Evolutionary conservation across 2,888 invertebrate species (phyloP).

Genomic region (Carabus problematicus): DNA sequence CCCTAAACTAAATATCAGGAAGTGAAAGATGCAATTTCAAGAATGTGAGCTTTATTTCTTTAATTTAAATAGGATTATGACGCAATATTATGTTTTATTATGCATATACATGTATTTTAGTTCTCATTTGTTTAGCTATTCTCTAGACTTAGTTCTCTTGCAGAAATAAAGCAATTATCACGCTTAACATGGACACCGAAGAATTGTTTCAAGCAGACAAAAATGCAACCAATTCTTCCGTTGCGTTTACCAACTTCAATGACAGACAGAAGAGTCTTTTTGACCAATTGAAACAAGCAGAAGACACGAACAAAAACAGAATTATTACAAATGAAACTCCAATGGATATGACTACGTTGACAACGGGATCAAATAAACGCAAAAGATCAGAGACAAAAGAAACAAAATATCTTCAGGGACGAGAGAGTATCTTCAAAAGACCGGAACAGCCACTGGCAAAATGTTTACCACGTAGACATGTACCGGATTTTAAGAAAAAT

Average conservation of each 20-base stretch:
- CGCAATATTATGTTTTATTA: no score
- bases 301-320: constrained; percentile 44
- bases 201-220: constrained; percentile 25
- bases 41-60: not conserved
- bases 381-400: constrained; percentile 64
- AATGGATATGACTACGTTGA: constrained; percentile 46
- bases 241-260: constrained; percentile 57
- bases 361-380: constrained; percentile 53
- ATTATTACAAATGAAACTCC: constrained; percentile 43
- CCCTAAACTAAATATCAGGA: not conserved
- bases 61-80: no score
- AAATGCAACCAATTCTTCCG: constrained; percentile 22
- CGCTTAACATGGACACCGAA: constrained; percentile 39
- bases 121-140: no score
- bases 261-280: constrained; percentile 74
- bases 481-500: constrained; percentile 70
- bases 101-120: no score
- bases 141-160: no score
- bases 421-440: constrained; percentile 82
- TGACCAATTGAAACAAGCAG: constrained; percentile 64
- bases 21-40: not conserved
- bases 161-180: not conserved
- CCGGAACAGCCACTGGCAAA: constrained; percentile 70
- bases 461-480: constrained; percentile 62
- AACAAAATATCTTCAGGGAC: constrained; percentile 70